phyloP scores from a whole-genome alignment of 1,140 invertebrate species.

The Hermetia illucens region DNA sequence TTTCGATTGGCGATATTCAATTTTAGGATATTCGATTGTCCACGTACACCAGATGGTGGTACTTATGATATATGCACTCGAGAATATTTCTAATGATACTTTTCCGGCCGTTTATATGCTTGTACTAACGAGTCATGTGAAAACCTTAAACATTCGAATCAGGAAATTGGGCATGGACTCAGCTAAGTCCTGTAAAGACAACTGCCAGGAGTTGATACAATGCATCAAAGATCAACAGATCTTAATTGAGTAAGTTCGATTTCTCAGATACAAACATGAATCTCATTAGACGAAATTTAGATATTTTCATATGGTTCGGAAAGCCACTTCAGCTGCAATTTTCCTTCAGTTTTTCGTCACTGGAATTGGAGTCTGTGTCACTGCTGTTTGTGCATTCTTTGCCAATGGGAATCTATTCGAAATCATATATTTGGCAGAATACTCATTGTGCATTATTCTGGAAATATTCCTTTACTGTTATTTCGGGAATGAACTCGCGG shows the following conservation, averaged over 20 bases:
- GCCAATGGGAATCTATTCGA: slow-evolving; percentile 9
- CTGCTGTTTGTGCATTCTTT: slow-evolving; percentile 20
- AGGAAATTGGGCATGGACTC: slow-evolving; percentile 11
- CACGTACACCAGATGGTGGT: slow-evolving; percentile 17
- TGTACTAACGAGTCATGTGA: slow-evolving; percentile 19
- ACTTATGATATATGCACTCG: slow-evolving; percentile 16
- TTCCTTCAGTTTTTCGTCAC: slow-evolving; percentile 19
- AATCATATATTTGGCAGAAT: slow-evolving; percentile 20
- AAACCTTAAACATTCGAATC: slow-evolving; percentile 16
- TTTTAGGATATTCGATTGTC: slow-evolving; percentile 8
- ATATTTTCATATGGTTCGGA: slow-evolving; percentile 12
- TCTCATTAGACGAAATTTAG: not conserved
- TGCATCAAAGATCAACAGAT: slow-evolving; percentile 16
- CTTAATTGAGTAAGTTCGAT: slow-evolving; percentile 9
- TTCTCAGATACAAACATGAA: not conserved
- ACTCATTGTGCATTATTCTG: slow-evolving; percentile 18
- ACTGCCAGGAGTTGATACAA: slow-evolving; percentile 7
- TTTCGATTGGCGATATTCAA: slow-evolving; percentile 14
- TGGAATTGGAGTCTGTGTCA: slow-evolving; percentile 18
- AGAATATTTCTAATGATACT: slow-evolving; percentile 22
- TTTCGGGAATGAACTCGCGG: slow-evolving; percentile 17
- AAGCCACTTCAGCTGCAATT: slow-evolving; percentile 16
- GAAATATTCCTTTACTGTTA: slow-evolving; percentile 22
- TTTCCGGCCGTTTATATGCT: slow-evolving; percentile 22
- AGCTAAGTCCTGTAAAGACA: not conserved